Percentiles rank a stretch among this genome's conserved stretches.
These are phyloP conservation scores for Turnix velox DNA, from an alignment of 2,113 vertebrate species.

Conservation along the genomic window DNA sequence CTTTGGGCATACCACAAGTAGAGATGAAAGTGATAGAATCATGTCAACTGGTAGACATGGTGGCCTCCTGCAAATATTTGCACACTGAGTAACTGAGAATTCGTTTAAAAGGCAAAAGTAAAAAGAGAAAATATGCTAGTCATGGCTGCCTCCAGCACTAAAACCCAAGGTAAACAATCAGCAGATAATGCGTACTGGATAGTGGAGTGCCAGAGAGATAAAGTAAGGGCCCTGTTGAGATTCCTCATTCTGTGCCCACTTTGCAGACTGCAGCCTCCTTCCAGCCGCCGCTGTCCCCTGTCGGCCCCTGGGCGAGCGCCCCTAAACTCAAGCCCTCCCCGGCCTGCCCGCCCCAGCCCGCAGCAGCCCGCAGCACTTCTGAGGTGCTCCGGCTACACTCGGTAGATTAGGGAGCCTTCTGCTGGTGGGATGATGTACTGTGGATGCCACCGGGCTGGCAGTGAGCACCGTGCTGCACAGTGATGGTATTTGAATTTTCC, in stretches of 20 bases:
- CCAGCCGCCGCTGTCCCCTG: background rate
- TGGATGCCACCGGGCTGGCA: accelerated
- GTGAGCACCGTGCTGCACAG: accelerated
- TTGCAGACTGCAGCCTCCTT: background rate
- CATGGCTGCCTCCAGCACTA: background rate
- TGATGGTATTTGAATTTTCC: accelerated
- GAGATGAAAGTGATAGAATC: background rate
- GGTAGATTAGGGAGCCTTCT: constrained; percentile 19
- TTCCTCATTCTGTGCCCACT: accelerated
- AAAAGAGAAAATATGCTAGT: background rate
- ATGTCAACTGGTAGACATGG: background rate
- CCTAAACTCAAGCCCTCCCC: accelerated
- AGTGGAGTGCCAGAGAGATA: background rate
- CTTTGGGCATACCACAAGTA: background rate
- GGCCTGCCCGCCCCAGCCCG: background rate
- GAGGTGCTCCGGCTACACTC: background rate
- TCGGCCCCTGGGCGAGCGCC: background rate
- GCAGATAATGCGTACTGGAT: background rate
- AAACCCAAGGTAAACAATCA: background rate
- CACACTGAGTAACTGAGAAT: background rate
- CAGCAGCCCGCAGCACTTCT: background rate
- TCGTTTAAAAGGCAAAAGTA: background rate
- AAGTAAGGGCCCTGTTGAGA: accelerated
- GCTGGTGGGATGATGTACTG: background rate
- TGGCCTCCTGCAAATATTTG: background rate